Percentiles rank a stretch among this genome's conserved stretches.
Conservation (phyloP, 2,797 vertebrate genomes). For the Masticophis lateralis region DNA sequence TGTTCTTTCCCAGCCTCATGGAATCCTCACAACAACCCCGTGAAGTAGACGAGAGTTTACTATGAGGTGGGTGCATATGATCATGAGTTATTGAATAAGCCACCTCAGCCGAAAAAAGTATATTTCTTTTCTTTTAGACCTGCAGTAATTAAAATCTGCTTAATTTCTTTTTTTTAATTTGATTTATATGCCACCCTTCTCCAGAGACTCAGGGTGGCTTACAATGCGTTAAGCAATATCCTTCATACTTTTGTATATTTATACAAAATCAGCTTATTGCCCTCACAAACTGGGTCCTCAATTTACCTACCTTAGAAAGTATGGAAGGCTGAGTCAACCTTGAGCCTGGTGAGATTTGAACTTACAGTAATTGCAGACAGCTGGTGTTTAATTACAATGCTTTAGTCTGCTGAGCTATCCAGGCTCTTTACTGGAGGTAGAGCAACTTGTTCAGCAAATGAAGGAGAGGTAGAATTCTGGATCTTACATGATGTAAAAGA, state of each 20-base stretch:
- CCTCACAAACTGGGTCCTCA: too few species aligned
- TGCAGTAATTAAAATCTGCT: background rate
- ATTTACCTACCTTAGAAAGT: too few species aligned
- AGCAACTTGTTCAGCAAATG: background rate
- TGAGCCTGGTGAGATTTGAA: too few species aligned
- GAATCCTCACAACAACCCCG: background rate
- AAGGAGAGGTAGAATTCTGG: background rate
- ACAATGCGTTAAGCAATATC: too few species aligned
- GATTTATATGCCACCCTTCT: too few species aligned
- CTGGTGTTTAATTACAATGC: too few species aligned
- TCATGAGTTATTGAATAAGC: background rate
- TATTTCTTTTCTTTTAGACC: background rate
- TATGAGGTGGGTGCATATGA: background rate
- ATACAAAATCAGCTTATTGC: too few species aligned
- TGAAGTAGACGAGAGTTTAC: background rate
- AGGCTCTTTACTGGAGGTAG: background rate
- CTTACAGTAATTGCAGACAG: too few species aligned
- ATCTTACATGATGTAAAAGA: background rate
- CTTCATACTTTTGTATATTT: too few species aligned
- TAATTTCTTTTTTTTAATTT: background rate
- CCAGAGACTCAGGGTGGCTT: too few species aligned
- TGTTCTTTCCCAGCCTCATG: background rate
- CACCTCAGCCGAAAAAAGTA: background rate
- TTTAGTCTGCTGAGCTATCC: too few species aligned
- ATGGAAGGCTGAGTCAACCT: too few species aligned